phyloP scores from a whole-genome alignment of 2,113 vertebrate genomes.

The Notechis scutatus region DNA sequence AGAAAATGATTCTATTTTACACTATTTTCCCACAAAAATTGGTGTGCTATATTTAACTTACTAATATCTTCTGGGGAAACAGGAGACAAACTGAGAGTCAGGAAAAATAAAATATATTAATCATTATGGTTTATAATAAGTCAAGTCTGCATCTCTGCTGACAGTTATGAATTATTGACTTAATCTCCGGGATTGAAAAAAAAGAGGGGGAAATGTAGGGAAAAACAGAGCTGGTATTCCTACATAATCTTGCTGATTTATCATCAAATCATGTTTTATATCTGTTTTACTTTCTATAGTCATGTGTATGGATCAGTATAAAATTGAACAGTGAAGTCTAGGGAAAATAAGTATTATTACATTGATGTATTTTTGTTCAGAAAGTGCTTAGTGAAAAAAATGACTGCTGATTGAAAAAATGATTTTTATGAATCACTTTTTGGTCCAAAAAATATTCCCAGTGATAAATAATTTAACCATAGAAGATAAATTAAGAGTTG shows the following conservation, averaged over 20 bases:
- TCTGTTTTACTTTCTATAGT: not conserved
- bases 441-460: not conserved
- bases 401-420: not conserved
- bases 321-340: not conserved
- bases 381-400: not conserved
- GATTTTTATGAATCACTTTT: not conserved
- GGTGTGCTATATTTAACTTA: not conserved
- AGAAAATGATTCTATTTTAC: not conserved
- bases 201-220: not conserved
- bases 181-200: not conserved
- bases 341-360: not conserved
- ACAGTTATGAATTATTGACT: slow-evolving; percentile 23
- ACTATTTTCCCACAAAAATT: slow-evolving; percentile 9
- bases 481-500: not conserved
- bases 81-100: not conserved
- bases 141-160: not conserved
- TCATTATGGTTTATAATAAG: slow-evolving; percentile 10
- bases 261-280: not conserved
- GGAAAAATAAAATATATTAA: not conserved
- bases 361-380: not conserved
- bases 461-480: not conserved
- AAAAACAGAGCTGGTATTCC: not conserved
- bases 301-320: not conserved
- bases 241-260: not conserved
- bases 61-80: not conserved